Conservation (phyloP, 2,888 invertebrate genomes). For the Epsilonema sp. region DNA sequence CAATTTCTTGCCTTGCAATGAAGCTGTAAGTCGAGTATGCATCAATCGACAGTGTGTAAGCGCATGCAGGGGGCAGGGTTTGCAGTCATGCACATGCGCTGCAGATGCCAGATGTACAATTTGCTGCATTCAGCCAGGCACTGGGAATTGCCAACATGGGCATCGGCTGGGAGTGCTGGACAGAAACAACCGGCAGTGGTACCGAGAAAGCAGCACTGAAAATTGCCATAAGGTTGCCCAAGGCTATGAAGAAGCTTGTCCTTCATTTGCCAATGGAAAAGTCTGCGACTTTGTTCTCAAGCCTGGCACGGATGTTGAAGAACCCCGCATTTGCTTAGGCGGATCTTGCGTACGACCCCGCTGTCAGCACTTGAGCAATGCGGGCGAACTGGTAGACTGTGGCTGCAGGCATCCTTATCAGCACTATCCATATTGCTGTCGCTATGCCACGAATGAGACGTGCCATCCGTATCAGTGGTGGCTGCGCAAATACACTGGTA, state of each 20-base stretch:
- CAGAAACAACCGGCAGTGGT: neutral
- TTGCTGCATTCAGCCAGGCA: neutral
- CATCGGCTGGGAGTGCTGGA: neutral
- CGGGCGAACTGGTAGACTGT: neutral
- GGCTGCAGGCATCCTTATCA: neutral
- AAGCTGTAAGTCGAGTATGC: neutral
- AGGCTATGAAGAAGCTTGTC: neutral
- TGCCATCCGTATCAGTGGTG: slow-evolving; percentile 5
- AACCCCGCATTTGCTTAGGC: neutral
- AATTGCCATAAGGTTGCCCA: neutral
- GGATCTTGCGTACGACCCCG: neutral
- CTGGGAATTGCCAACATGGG: neutral
- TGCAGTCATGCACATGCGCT: neutral
- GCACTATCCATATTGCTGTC: slow-evolving; percentile 3
- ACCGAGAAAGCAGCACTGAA: neutral
- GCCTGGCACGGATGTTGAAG: neutral
- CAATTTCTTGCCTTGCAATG: slow-evolving; percentile 1
- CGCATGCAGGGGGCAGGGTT: neutral
- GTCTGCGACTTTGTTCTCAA: neutral
- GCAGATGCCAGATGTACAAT: neutral
- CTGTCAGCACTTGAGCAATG: neutral
- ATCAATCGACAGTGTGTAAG: neutral
- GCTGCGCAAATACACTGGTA: neutral
- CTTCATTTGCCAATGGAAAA: neutral
- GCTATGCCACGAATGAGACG: neutral